Percentiles rank a stretch among this genome's conserved stretches.
Evolutionary conservation across 2,797 vertebrate species (phyloP).

Genomic region (Coendou prehensilis): DNA sequence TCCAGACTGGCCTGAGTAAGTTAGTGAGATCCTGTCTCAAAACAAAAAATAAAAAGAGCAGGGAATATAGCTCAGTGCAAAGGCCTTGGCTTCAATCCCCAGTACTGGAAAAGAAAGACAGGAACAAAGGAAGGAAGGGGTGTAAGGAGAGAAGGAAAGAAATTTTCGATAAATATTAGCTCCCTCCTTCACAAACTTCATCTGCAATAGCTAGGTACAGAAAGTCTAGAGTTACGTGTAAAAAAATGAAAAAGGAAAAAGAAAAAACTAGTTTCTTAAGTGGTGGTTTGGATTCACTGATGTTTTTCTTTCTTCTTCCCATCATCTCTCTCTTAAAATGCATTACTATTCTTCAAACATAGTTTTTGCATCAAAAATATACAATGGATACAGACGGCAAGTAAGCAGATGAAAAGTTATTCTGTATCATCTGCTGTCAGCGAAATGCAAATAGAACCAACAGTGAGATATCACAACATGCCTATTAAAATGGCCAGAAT

Average conservation of each 20-base stretch:
- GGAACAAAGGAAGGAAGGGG: not conserved
- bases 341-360: not conserved
- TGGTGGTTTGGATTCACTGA: not conserved
- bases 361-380: slow-evolving; percentile 55
- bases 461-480: not conserved
- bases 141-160: not conserved
- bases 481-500: not conserved
- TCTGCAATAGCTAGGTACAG: not conserved
- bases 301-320: not conserved
- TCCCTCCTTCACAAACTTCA: not conserved
- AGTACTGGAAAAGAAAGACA: not conserved
- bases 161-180: not conserved
- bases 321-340: not conserved
- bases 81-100: not conserved
- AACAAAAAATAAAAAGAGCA: not conserved
- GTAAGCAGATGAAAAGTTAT: not conserved
- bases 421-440: not conserved
- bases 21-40: not conserved
- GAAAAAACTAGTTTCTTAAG: not conserved
- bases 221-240: not conserved
- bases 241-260: not conserved
- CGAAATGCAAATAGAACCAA: slow-evolving; percentile 29
- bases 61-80: not conserved
- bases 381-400: slow-evolving; percentile 26
- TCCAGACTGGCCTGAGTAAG: not conserved